These are phyloP conservation scores for Sebastiscus albofasciatus DNA, from an alignment of 2,797 vertebrate genomes.

Conservation along the genomic window DNA sequence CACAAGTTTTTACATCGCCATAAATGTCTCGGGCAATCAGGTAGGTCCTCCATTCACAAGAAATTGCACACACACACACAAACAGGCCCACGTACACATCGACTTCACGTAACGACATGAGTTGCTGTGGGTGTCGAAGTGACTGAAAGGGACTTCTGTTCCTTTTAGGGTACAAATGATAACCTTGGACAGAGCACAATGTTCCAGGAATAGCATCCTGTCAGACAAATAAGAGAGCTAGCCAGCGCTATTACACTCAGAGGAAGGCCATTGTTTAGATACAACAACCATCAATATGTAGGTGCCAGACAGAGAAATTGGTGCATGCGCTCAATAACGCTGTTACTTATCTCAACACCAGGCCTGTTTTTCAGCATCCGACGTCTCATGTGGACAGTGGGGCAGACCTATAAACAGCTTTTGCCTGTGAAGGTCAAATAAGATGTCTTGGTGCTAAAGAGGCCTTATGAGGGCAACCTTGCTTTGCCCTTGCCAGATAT, in stretches of 20 bases:
- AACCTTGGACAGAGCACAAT: conserved; percentile 51
- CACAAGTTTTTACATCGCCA: conserved; percentile 38
- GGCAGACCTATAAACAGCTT: conserved; percentile 42
- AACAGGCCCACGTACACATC: background rate
- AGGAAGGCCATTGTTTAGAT: conserved; percentile 61
- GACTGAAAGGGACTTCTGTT: conserved; percentile 45
- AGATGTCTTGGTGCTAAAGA: conserved; percentile 26
- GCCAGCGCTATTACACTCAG: conserved; percentile 41
- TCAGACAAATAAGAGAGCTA: conserved; percentile 48
- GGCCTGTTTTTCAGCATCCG: conserved; percentile 36
- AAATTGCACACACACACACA: background rate
- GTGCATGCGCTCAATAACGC: conserved; percentile 53
- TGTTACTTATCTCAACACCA: conserved; percentile 44
- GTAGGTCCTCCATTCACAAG: background rate
- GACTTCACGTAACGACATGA: conserved; percentile 21
- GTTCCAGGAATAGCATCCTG: conserved; percentile 52
- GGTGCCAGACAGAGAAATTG: conserved; percentile 61
- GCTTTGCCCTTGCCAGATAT: conserved; percentile 8
- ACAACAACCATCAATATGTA: conserved; percentile 59
- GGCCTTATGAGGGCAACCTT: background rate
- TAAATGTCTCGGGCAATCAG: conserved; percentile 48
- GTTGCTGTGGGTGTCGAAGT: conserved; percentile 29
- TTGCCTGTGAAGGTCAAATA: conserved; percentile 56
- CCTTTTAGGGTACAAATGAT: conserved; percentile 52
- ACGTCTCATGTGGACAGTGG: conserved; percentile 39